Evolutionary conservation across 2,888 invertebrate species (phyloP).

Genomic region (Dilophus febrilis): DNA sequence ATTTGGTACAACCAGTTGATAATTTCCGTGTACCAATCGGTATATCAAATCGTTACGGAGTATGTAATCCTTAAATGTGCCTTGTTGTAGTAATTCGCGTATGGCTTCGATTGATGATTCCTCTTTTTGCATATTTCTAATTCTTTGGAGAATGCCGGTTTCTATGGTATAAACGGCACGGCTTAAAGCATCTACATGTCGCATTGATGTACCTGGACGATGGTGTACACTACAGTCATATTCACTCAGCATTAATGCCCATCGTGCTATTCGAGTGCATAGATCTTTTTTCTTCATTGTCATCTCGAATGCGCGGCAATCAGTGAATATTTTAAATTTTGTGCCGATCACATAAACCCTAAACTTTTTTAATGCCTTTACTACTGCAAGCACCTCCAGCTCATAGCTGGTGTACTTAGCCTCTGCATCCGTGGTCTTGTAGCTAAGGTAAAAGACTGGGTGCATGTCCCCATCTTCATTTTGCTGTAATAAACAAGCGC

Average conservation of each 20-base stretch:
- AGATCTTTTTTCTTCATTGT: constrained; percentile 16
- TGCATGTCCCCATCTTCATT: constrained; percentile 14
- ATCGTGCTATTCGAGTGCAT: constrained; percentile 15
- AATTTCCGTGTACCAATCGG: no score
- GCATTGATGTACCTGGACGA: no score
- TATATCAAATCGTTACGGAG: constrained; percentile 6
- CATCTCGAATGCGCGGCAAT: constrained; percentile 17
- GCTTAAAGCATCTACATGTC: no score
- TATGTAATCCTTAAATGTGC: constrained; percentile 9
- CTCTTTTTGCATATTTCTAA: constrained; percentile 7
- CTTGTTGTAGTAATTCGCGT: constrained; percentile 6
- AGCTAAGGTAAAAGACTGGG: constrained; percentile 18
- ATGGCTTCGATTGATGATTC: constrained; percentile 11
- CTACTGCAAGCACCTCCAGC: constrained; percentile 20
- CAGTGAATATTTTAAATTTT: constrained; percentile 13
- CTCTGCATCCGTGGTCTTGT: constrained; percentile 18
- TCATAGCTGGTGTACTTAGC: constrained; percentile 19
- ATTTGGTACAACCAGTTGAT: no score
- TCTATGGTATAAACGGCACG: constrained; percentile 1
- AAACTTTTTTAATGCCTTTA: constrained; percentile 19
- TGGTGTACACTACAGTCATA: constrained; percentile 6
- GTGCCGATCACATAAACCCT: no score
- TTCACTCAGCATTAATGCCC: constrained; percentile 11
- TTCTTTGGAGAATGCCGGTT: no score
- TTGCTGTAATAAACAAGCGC: no score